Base-by-base conservation (phyloP, 2,888 invertebrate species). In the Endotricha flammealis region DNA sequence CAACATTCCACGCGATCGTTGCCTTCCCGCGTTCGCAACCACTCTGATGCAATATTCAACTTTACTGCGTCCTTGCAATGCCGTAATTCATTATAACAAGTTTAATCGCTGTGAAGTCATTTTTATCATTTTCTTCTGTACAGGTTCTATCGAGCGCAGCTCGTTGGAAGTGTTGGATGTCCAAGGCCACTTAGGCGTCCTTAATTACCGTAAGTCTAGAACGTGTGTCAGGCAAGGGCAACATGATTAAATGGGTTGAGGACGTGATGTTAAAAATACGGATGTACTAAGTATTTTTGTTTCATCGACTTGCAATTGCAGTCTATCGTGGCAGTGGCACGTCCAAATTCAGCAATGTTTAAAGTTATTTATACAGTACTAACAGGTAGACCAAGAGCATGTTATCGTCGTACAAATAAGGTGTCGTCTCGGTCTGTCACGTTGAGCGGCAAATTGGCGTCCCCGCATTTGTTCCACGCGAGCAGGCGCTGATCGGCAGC, bases 1-100 rank as follows among this genome's bases (percentile, higher is more conserved):
- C 74, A 62, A 65, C 85, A 85, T 85, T 85, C 85, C 83, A 59
- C 58, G 75, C 74, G 83, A 78, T 48, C 83, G 65, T 83, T 83
- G 82, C 80, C 83, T 83, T 72, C 75, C 70, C 56, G 64, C 62
- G 66, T 58, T 72, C 66, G 70, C 76, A 68, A 68, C 69, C 63
- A 58, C 75, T 77, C 79, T 85, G 83, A 85, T 82, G 83, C 85
- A 85, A 83, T 81, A 83, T 83, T 85, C 81, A 83, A 82, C 82
- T 83, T 82, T 83, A 83, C 80, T 74, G 81, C 83, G 83, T 85
- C 83, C 85, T 86, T 86, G 85, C 85, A 85, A 83, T 85, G 85
- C 83, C 83, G 83, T 85, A 85, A 86, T 83, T 85, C 81, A 79
- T 81, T 80, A 79, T 72, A 78, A 82, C 81, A 71, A 76, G 72